Evolutionary conservation across 2,888 invertebrate genomes (phyloP), one percentile per base, ranked within the genome.

Genomic region (Aleiodes testaceus): DNA sequence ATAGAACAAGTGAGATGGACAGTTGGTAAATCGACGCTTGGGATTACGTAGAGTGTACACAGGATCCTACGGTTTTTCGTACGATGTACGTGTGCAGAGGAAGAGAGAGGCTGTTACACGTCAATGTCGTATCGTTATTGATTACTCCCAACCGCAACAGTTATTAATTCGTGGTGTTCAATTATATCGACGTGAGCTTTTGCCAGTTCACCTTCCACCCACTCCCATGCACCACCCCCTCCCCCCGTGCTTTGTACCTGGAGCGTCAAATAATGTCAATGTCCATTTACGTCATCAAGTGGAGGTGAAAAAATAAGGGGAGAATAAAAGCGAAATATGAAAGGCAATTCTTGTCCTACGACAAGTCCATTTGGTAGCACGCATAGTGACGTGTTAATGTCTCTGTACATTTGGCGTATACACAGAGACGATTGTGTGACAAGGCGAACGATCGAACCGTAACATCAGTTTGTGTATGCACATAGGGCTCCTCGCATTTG

Each of bases 141-240:
- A 85, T 85, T 84, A 42, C 59, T 42, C 11, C 59, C 11, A 49
- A 16, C 81, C 81, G 82, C 83, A 83, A 85, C 83, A 83, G 85
- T 85, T 85, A 85, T 84, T 86, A 86, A 85, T 86, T 85, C 83
- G 83, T 80, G 73, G 79, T 80, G 85, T 84, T 84, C 82, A 84
- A 84, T 86, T 83, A 59, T 59, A 85, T 85, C 82, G 81, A 74
- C 70, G 70, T 63, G 74, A 72, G 75, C 75, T 42, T 42, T 36
- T 42, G 59, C 36, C 36, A 36, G 36, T 36, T 36, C 36, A 36
- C 36, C 36, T 11, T 36, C 36, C 36, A 11, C 36, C 36, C 26
- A 26, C 26, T 9, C 36, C 36, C 36, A 36, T 11, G 6, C 36
- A 3, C 7, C 11, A 2, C 7, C 7, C 9, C 11, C 9, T 36